Percentiles rank a stretch among this genome's conserved stretches.
phyloP scores from a whole-genome alignment of 2,797 vertebrate species.

The Liparis tanakae region DNA sequence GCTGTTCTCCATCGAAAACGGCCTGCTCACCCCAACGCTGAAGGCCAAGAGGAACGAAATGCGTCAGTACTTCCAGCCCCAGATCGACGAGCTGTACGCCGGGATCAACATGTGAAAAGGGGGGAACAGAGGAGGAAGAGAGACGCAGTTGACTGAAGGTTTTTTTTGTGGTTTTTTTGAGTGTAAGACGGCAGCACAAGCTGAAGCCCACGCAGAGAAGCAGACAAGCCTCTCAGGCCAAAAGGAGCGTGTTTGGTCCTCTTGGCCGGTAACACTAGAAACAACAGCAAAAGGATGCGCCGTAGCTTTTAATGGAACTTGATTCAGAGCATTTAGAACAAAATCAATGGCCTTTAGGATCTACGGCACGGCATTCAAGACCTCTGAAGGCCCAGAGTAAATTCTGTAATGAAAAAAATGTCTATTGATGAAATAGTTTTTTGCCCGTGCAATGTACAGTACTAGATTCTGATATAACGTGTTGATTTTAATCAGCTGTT shows the following conservation, averaged over 20 bases:
- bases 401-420: neutral
- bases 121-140: neutral
- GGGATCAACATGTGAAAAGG: conserved; percentile 81
- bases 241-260: neutral
- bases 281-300: neutral
- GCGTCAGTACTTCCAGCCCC: conserved; percentile 85
- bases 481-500: conserved; percentile 30
- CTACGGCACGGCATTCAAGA: neutral
- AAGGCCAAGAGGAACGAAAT: conserved; percentile 92
- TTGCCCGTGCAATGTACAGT: neutral
- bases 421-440: conserved; percentile 7
- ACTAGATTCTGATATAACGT: neutral
- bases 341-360: neutral
- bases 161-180: no score
- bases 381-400: neutral
- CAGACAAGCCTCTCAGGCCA: neutral
- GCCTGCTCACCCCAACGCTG: conserved; percentile 95
- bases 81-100: conserved; percentile 91
- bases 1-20: conserved; percentile 91
- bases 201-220: neutral
- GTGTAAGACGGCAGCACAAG: neutral
- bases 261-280: neutral
- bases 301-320: conserved; percentile 8
- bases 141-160: conserved; percentile 8
- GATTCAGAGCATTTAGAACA: conserved; percentile 21